Evolutionary conservation across 2,888 invertebrate species (phyloP), one percentile per base, ranked within the genome.

Genomic region (Folsomia candida): DNA sequence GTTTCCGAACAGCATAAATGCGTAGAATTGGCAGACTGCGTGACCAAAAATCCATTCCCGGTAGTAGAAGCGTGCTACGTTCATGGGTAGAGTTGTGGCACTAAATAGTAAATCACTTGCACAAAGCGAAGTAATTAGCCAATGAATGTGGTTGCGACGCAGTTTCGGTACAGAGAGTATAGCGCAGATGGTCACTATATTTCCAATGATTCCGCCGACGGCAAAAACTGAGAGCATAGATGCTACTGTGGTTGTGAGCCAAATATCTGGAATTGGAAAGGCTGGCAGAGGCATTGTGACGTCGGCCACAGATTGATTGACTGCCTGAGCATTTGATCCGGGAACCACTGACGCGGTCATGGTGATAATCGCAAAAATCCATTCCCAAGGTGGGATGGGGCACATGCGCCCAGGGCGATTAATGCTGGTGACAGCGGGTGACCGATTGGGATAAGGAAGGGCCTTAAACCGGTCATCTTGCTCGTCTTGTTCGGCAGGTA

Each of bases 401-500:
- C 11, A 6, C 4, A 60, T 4, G 3, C 60, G 22, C 26, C 11
- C 28, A 24, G 70, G 58, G 2, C 26, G 22, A 2, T 62, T 26
- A 2, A 47, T 2, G 22, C 28, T 67, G 1, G 57, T 1, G 27
- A 26, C 57, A 4, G 11, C 11, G 20, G 9, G 4, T n/a, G 1
- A 1, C 1, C 25, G 68, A 3, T 2, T 25, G 9, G 60, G 60
- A 14, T 68, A 37, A 11, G 58, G 37, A 2, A 59, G 59, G 2
- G 67, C 27, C 28, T 54, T 47, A 25, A 60, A 24, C 4, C 60
- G 60, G 22, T 24, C 9, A n/a, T 60, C 60, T 25, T 60, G 60
- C n/a, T 60, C 60, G n/a, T 60, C 60, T 11, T 11, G 3, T 1
- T 72, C 66, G 2, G 69, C 14, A 1, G 67, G 69, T 1, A 72